Evolutionary conservation across 1,140 invertebrate genomes (phyloP).

Genomic region (Chironomus striatipennis): DNA sequence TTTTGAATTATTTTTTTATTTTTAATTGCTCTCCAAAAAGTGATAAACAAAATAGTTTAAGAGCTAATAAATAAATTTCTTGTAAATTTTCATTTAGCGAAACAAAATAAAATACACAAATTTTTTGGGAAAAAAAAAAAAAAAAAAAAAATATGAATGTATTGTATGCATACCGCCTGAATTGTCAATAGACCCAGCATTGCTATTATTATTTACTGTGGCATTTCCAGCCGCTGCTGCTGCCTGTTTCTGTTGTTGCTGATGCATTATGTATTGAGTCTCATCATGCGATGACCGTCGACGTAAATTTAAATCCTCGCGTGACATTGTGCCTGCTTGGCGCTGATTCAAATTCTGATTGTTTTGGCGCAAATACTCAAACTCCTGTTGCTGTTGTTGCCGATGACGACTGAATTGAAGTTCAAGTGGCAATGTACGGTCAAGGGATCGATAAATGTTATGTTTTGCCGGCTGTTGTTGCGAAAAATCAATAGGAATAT

Average conservation of each 20-base stretch:
- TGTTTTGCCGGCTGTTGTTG: constrained; percentile 26
- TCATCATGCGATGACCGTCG: constrained; percentile 39
- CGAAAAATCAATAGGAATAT: neutral
- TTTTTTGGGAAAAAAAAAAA: neutral
- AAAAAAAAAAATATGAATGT: neutral
- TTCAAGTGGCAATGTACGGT: constrained; percentile 38
- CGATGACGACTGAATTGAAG: constrained; percentile 40
- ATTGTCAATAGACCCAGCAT: neutral
- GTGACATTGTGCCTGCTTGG: constrained; percentile 31
- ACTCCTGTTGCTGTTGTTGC: constrained; percentile 24
- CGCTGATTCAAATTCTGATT: constrained; percentile 33
- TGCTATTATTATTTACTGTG: no score
- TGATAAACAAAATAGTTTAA: no score
- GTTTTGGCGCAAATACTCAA: constrained; percentile 16
- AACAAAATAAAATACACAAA: no score
- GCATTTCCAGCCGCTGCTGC: neutral
- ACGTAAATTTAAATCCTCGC: constrained; percentile 38
- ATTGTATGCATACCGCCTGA: neutral
- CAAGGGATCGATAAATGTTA: constrained; percentile 39
- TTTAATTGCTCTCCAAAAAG: no score
- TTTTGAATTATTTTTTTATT: no score
- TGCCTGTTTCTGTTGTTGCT: constrained; percentile 16
- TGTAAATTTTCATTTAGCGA: no score
- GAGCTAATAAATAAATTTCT: no score
- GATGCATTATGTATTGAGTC: constrained; percentile 30